Conservation (phyloP, 2,797 vertebrate genomes). For the Caiman crocodilus region DNA sequence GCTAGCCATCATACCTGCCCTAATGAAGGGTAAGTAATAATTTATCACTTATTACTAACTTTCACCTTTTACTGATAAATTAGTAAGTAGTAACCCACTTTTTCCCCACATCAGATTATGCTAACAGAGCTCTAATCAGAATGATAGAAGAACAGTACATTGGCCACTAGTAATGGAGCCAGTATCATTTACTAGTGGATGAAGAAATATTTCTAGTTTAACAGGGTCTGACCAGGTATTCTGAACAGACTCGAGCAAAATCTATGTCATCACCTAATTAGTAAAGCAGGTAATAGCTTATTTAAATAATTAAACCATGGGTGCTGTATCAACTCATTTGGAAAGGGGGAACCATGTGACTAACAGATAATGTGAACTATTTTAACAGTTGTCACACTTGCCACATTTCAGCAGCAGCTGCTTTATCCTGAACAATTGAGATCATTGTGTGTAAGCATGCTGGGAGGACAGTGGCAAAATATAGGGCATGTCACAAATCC, state of each 20-base stretch:
- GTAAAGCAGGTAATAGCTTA: conserved; percentile 71
- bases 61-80: too few relatives aligned
- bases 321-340: conserved; percentile 47
- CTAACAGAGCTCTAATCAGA: conserved; percentile 66
- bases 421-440: conserved; percentile 55
- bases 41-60: conserved; percentile 58
- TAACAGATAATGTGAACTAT: conserved; percentile 57
- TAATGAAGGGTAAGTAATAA: conserved; percentile 43
- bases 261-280: conserved; percentile 68
- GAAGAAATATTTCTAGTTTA: conserved; percentile 68
- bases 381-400: conserved; percentile 61
- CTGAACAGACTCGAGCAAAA: conserved; percentile 60
- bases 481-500: conserved; percentile 43
- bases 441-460: conserved; percentile 21
- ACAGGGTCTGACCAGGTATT: conserved; percentile 67
- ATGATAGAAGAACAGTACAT: conserved; percentile 64
- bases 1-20: conserved; percentile 42
- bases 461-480: conserved; percentile 25
- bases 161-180: conserved; percentile 56
- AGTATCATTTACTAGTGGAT: conserved; percentile 66
- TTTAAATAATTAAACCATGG: conserved; percentile 43
- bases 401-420: conserved; percentile 42
- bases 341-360: conserved; percentile 27
- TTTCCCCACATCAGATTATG: conserved; percentile 51
- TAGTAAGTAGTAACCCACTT: too few relatives aligned